Evolutionary conservation across 2,888 invertebrate species (phyloP).

Genomic region (Onthophagus sagittarius): DNA sequence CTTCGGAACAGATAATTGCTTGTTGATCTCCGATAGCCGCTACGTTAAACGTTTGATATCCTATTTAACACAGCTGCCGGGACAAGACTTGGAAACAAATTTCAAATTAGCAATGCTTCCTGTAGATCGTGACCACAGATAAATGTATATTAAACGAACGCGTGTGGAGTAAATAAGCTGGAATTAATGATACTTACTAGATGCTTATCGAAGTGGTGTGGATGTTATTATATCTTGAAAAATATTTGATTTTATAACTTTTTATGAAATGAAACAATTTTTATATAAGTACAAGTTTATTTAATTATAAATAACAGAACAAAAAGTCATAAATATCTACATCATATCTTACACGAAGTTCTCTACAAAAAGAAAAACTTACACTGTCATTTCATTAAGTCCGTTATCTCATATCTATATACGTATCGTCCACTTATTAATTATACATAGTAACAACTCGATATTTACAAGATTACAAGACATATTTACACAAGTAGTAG

Average conservation of each 20-base stretch:
- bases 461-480: conserved; percentile 30
- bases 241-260: too few relatives aligned
- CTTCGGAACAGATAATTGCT: background rate
- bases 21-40: background rate
- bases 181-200: background rate
- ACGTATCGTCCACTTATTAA: conserved; percentile 17
- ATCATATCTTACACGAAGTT: conserved; percentile 28
- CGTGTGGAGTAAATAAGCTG: background rate
- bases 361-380: conserved; percentile 22
- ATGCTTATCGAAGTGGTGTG: background rate
- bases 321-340: conserved; percentile 34
- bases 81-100: background rate
- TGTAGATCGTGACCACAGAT: background rate
- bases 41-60: background rate
- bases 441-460: conserved; percentile 23
- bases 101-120: background rate
- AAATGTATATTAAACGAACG: background rate
- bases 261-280: background rate
- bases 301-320: conserved; percentile 32
- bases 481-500: conserved; percentile 26
- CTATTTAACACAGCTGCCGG: background rate
- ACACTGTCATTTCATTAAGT: background rate
- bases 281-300: conserved; percentile 31
- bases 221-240: too few relatives aligned
- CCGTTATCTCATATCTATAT: conserved; percentile 6